A percentile compares a stretch with the other conserved stretches of the same genome.
Conservation (phyloP, 1,140 invertebrate species). For the Magallana ariakensis region DNA sequence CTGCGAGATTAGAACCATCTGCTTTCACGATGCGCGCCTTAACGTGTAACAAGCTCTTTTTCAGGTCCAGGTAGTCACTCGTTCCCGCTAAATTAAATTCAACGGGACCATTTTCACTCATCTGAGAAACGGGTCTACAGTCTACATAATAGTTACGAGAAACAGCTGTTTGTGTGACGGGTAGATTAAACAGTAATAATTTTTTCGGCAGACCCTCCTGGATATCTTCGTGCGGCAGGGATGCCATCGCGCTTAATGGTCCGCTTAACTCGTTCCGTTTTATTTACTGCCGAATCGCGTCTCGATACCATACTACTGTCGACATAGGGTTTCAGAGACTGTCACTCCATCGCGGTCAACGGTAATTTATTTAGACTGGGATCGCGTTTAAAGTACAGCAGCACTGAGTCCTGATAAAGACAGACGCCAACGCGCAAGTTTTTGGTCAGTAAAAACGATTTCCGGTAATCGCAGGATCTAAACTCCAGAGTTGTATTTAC, state of each 20-base stretch:
- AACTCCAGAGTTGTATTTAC: neutral
- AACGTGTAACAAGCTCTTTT: neutral
- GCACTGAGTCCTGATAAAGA: too few relatives aligned
- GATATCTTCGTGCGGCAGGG: neutral
- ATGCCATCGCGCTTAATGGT: neutral
- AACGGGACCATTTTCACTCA: neutral
- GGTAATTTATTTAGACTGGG: too few relatives aligned
- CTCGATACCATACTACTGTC: too few relatives aligned
- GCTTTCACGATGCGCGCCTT: neutral
- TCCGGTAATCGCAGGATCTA: neutral
- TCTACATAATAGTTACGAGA: neutral
- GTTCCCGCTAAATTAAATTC: neutral
- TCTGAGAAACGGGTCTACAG: constrained; percentile 29
- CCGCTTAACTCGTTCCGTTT: too few relatives aligned
- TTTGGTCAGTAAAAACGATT: neutral
- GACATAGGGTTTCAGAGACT: too few relatives aligned
- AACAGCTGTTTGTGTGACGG: neutral
- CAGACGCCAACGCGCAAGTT: too few relatives aligned
- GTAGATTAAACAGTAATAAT: constrained; percentile 13
- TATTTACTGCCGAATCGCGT: too few relatives aligned
- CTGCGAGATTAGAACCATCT: neutral
- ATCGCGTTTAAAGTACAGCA: too few relatives aligned
- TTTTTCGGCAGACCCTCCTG: neutral
- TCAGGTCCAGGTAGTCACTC: constrained; percentile 17
- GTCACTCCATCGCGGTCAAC: too few relatives aligned